Evolutionary conservation across 2,888 invertebrate species (phyloP).

Genomic region (Hyposoter dolosus): DNA sequence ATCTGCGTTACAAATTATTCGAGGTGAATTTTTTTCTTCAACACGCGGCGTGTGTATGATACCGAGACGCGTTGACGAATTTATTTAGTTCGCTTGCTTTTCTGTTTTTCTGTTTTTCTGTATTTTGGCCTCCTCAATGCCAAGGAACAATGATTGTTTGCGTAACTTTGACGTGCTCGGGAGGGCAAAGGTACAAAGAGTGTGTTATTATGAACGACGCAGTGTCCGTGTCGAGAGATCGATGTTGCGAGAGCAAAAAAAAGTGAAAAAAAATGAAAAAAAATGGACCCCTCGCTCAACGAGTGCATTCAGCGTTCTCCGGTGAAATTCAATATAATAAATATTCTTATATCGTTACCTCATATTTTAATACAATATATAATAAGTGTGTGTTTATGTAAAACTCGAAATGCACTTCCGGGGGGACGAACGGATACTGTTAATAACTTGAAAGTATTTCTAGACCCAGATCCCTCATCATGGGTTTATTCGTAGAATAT

Average conservation of each 20-base stretch:
- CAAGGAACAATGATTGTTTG: conserved; percentile 11
- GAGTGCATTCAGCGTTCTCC: conserved; percentile 78
- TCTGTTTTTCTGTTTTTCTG: background rate
- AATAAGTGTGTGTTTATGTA: conserved; percentile 73
- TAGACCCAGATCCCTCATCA: conserved; percentile 21
- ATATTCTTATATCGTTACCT: conserved; percentile 72
- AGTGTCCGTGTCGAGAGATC: conserved; percentile 34
- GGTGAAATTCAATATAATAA: conserved; percentile 77
- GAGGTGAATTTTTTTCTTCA: background rate
- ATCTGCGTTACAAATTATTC: background rate
- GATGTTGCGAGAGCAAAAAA: conserved; percentile 37
- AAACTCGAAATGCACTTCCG: conserved; percentile 77
- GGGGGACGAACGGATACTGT: conserved; percentile 37
- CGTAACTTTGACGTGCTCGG: background rate
- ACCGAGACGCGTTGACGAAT: background rate
- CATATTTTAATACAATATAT: conserved; percentile 56
- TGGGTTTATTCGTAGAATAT: conserved; percentile 1
- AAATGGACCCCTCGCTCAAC: conserved; percentile 29
- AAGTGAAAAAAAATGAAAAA: conserved; percentile 30
- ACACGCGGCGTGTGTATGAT: background rate
- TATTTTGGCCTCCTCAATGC: too few relatives aligned
- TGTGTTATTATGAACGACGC: background rate
- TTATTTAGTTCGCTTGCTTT: background rate
- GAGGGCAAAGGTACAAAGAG: background rate
- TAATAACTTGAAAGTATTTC: background rate